These are phyloP conservation scores for Idaea dimidiata DNA, from an alignment of 2,888 invertebrate genomes.

Conservation along the genomic window DNA sequence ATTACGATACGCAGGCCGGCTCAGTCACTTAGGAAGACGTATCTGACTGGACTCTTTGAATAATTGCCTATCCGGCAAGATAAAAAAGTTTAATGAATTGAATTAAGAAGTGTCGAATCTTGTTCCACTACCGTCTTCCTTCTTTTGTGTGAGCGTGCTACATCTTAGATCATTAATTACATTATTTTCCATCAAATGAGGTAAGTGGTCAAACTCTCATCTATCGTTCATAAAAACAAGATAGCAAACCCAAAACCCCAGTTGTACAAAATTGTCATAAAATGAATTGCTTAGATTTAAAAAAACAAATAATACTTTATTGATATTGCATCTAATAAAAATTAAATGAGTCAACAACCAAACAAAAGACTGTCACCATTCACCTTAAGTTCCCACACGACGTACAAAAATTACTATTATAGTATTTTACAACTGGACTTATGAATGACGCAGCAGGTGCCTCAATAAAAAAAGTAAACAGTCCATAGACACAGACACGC, in stretches of 20 bases:
- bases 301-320: not conserved
- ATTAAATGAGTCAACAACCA: constrained; percentile 27
- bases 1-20: too few species aligned
- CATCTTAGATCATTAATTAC: too few species aligned
- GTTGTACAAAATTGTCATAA: not conserved
- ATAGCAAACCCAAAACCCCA: not conserved
- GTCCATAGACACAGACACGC: constrained; percentile 71
- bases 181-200: too few species aligned
- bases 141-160: too few species aligned
- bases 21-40: too few species aligned
- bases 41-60: too few species aligned
- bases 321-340: constrained; percentile 13
- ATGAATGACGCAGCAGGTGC: constrained; percentile 67
- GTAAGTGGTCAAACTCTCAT: too few species aligned
- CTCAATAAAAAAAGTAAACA: constrained; percentile 60
- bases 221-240: too few species aligned
- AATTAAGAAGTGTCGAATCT: too few species aligned
- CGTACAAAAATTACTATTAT: constrained; percentile 45
- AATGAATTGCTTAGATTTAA: not conserved
- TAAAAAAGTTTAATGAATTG: too few species aligned
- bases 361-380: constrained; percentile 33
- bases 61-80: too few species aligned
- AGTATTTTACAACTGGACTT: constrained; percentile 41
- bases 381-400: constrained; percentile 42
- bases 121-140: too few species aligned